A percentile compares a stretch with the other conserved stretches of the same genome.
These are phyloP conservation scores for Drosophila greeni DNA, from an alignment of 2,888 invertebrate genomes.

Conservation along the genomic window DNA sequence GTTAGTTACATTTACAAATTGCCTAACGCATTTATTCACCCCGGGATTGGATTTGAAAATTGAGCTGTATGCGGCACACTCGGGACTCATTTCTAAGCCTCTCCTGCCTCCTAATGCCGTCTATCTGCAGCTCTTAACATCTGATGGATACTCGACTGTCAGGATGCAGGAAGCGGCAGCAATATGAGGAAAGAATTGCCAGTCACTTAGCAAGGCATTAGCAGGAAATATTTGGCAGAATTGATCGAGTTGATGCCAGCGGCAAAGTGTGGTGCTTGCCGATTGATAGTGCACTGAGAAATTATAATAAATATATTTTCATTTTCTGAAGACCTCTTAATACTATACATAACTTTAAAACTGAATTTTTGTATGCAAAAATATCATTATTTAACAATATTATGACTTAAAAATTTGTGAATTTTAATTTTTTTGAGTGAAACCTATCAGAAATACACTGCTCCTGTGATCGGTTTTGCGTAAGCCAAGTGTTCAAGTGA, in stretches of 20 bases:
- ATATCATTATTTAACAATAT: no score
- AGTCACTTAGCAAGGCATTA: slow-evolving; percentile 58
- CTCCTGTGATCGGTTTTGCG: slow-evolving; percentile 1
- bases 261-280: neutral
- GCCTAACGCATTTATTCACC: slow-evolving; percentile 51
- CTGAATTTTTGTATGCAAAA: no score
- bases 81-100: slow-evolving; percentile 16
- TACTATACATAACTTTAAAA: neutral
- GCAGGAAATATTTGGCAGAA: slow-evolving; percentile 15
- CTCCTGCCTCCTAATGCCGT: slow-evolving; percentile 38
- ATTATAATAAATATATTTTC: neutral
- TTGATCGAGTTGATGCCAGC: neutral
- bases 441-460: neutral
- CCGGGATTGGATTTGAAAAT: slow-evolving; percentile 39
- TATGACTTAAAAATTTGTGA: neutral
- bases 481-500: slow-evolving; percentile 4
- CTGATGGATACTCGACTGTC: slow-evolving; percentile 62
- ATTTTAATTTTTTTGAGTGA: neutral
- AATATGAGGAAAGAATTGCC: slow-evolving; percentile 18
- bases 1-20: slow-evolving; percentile 72
- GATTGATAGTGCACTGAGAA: slow-evolving; percentile 1
- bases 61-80: slow-evolving; percentile 45
- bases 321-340: neutral
- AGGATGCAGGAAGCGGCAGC: slow-evolving; percentile 12
- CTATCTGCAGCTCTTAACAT: slow-evolving; percentile 62